A percentile compares a stretch with the other conserved stretches of the same genome.
Evolutionary conservation across 2,113 vertebrate species (phyloP).

Genomic region (Struthio camelus): DNA sequence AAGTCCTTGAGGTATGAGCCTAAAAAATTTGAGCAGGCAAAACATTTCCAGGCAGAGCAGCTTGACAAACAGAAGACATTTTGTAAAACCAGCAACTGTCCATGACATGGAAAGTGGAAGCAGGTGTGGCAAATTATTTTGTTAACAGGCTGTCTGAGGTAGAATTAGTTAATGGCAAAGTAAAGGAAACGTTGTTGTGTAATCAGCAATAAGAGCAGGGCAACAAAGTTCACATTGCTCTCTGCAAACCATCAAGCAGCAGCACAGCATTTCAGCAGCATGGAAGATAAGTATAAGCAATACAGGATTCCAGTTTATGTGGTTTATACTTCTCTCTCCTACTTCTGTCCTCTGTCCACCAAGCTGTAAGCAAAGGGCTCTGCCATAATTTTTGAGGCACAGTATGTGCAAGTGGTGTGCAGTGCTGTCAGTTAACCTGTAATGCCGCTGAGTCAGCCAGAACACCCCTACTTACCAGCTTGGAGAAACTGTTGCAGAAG

Average conservation of each 20-base stretch:
- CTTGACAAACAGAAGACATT: conserved; percentile 77
- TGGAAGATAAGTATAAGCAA: not conserved
- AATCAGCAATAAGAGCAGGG: not conserved
- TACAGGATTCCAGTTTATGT: not conserved
- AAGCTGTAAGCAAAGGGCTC: not conserved
- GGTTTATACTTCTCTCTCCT: not conserved
- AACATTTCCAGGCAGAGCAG: conserved; percentile 71
- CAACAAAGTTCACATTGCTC: conserved; percentile 21
- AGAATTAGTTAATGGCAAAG: conserved; percentile 70
- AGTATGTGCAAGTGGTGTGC: rapidly evolving
- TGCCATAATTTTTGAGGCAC: not conserved
- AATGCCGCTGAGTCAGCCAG: conserved; percentile 9
- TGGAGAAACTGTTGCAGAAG: not conserved
- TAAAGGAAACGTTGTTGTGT: conserved; percentile 42
- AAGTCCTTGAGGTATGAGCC: conserved; percentile 74
- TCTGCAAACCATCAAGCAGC: not conserved
- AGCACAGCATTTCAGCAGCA: not conserved
- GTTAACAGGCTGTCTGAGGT: conserved; percentile 55
- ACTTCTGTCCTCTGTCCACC: not conserved
- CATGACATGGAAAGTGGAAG: conserved; percentile 78
- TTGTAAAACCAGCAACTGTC: conserved; percentile 66
- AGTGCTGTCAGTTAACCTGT: not conserved
- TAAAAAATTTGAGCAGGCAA: conserved; percentile 58
- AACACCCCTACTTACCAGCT: not conserved
- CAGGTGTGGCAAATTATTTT: conserved; percentile 74